phyloP scores from a whole-genome alignment of 1,140 invertebrate species.

The Eumaeus atala region DNA sequence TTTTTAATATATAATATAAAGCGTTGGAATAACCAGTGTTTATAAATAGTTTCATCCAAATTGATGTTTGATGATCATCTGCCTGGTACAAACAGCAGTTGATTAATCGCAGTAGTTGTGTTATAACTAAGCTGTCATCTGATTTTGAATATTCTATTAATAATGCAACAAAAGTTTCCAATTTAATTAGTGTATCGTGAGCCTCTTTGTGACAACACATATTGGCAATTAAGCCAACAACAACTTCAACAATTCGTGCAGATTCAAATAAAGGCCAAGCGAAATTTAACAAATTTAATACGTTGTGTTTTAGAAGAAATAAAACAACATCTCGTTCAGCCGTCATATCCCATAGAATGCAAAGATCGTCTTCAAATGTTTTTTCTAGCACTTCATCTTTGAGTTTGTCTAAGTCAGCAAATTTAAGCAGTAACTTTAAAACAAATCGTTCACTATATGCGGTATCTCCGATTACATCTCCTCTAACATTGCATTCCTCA shows the following conservation, averaged over 20 bases:
- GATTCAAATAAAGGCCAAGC: constrained; percentile 69
- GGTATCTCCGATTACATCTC: constrained; percentile 84
- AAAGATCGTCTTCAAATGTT: constrained; percentile 80
- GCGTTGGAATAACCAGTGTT: constrained; percentile 71
- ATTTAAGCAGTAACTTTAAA: constrained; percentile 77
- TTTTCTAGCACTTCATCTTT: constrained; percentile 70
- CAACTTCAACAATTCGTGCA: constrained; percentile 78
- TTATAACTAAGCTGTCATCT: constrained; percentile 77
- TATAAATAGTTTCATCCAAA: constrained; percentile 72
- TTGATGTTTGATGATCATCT: constrained; percentile 51
- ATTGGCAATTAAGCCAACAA: constrained; percentile 83
- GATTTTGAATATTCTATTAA: constrained; percentile 76
- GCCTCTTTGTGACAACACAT: constrained; percentile 77
- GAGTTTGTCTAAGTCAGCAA: constrained; percentile 66
- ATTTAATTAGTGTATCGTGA: constrained; percentile 58
- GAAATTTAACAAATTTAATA: constrained; percentile 75
- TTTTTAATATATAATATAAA: constrained; percentile 79
- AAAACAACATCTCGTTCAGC: constrained; percentile 80
- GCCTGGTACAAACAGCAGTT: constrained; percentile 73
- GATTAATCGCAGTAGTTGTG: constrained; percentile 80
- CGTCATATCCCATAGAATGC: constrained; percentile 87
- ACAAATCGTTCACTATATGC: constrained; percentile 84
- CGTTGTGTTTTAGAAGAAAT: constrained; percentile 79
- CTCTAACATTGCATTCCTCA: constrained; percentile 49
- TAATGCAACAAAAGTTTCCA: constrained; percentile 56